Evolutionary conservation across 2,113 vertebrate genomes (phyloP).

Genomic region (Hoplias malabaricus): DNA sequence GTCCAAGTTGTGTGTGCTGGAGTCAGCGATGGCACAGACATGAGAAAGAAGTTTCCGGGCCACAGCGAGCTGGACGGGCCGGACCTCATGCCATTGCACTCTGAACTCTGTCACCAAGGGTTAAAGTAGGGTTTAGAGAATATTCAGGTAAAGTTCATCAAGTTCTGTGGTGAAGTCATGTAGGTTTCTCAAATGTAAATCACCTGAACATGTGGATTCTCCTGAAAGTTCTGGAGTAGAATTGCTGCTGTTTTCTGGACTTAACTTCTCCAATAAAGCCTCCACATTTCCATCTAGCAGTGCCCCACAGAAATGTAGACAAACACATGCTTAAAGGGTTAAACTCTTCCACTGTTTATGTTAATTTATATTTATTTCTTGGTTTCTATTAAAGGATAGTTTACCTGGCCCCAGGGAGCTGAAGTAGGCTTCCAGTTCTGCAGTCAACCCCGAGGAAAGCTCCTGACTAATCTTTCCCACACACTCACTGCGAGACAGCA

Average conservation of each 20-base stretch:
- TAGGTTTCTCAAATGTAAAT: slow-evolving; percentile 2
- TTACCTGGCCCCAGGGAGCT: slow-evolving; percentile 89
- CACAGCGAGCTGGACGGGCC: slow-evolving; percentile 91
- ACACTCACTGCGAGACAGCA: slow-evolving; percentile 84
- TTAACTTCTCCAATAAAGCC: slow-evolving; percentile 82
- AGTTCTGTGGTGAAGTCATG: neutral
- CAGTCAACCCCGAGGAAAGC: slow-evolving; percentile 84
- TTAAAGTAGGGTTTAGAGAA: too few relatives aligned
- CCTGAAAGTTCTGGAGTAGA: slow-evolving; percentile 66
- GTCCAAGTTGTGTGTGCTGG: slow-evolving; percentile 95
- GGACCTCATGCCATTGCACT: slow-evolving; percentile 78
- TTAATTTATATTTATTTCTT: too few relatives aligned
- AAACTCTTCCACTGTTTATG: too few relatives aligned
- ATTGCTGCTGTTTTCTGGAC: slow-evolving; percentile 76
- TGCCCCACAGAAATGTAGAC: neutral
- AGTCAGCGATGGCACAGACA: slow-evolving; percentile 95
- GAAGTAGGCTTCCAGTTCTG: slow-evolving; percentile 85
- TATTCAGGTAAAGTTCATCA: neutral
- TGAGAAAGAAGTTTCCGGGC: slow-evolving; percentile 96
- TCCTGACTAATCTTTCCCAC: slow-evolving; percentile 88
- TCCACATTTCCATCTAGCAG: slow-evolving; percentile 87
- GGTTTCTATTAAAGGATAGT: too few relatives aligned
- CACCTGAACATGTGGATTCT: slow-evolving; percentile 62
- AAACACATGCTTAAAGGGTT: neutral
- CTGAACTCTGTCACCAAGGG: slow-evolving; percentile 60